A percentile compares a stretch with the other conserved stretches of the same genome.
Conservation (phyloP, 1,140 invertebrate genomes). For the Conus ventricosus region DNA sequence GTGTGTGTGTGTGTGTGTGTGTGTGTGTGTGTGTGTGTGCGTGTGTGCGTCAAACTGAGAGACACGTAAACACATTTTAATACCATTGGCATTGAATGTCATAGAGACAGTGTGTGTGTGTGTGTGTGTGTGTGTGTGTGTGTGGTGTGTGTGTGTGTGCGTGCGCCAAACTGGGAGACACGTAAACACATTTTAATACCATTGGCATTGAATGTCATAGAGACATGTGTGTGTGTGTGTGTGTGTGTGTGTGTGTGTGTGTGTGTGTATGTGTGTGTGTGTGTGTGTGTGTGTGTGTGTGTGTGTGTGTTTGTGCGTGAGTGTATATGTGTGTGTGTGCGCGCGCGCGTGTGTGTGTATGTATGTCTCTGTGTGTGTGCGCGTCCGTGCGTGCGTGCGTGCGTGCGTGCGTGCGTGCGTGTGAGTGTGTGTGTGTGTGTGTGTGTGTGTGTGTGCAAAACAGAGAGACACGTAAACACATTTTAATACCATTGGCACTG, state of each 20-base stretch:
- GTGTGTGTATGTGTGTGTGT: neutral
- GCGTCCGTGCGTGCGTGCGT: neutral
- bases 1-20: neutral
- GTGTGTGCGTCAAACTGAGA: neutral
- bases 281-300: neutral
- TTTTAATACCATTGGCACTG: neutral
- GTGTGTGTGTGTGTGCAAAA: neutral
- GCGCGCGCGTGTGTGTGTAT: neutral
- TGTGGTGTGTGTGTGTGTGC: too few relatives aligned
- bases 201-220: too few relatives aligned
- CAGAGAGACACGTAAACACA: neutral
- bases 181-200: too few relatives aligned
- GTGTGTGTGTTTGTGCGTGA: neutral
- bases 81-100: too few relatives aligned
- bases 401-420: neutral
- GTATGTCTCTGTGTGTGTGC: neutral
- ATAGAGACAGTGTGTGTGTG: too few relatives aligned
- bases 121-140: too few relatives aligned
- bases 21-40: conserved; percentile 3
- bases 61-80: too few relatives aligned
- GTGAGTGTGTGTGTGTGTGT: neutral
- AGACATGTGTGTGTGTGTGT: neutral
- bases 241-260: too few relatives aligned
- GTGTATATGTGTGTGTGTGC: neutral
- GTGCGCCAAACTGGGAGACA: too few relatives aligned